Evolutionary conservation across 2,888 invertebrate species (phyloP).

Genomic region (Alloplasta piceator): DNA sequence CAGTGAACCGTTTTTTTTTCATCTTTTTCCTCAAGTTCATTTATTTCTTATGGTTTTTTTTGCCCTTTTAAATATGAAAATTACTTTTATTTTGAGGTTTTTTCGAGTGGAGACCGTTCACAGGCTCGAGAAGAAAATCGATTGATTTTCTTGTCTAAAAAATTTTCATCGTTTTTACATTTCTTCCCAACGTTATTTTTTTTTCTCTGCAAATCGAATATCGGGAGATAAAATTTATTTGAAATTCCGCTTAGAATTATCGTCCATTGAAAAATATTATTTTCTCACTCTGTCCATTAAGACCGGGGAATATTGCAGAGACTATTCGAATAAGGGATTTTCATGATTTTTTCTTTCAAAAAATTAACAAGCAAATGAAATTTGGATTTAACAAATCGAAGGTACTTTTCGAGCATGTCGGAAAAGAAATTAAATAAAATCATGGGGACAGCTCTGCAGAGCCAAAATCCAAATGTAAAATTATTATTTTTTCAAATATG

Average conservation of each 20-base stretch:
- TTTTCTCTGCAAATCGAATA: conserved; percentile 16
- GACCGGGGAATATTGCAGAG: no score
- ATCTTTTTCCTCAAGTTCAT: conserved; percentile 41
- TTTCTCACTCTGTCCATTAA: conserved; percentile 27
- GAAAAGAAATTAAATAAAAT: no score
- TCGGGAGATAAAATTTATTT: conserved; percentile 44
- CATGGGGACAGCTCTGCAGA: no score
- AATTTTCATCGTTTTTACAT: conserved; percentile 37
- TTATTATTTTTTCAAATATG: no score
- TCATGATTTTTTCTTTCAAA: no score
- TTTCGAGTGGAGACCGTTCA: conserved; percentile 23
- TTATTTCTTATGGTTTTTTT: conserved; percentile 38
- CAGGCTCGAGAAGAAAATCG: neutral
- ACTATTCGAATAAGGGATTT: no score
- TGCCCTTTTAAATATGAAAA: conserved; percentile 46
- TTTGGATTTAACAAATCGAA: no score
- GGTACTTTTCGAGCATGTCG: no score
- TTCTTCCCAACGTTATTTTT: neutral
- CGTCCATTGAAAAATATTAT: conserved; percentile 63
- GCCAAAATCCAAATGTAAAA: no score
- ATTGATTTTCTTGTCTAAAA: conserved; percentile 4
- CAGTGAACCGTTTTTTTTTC: conserved; percentile 54
- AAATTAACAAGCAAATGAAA: no score
- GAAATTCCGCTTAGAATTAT: conserved; percentile 57
- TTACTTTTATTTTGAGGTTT: conserved; percentile 39